Evolutionary conservation across 2,797 vertebrate genomes (phyloP), one percentile per base, ranked within the genome.

Genomic region (Spinus pinus): DNA sequence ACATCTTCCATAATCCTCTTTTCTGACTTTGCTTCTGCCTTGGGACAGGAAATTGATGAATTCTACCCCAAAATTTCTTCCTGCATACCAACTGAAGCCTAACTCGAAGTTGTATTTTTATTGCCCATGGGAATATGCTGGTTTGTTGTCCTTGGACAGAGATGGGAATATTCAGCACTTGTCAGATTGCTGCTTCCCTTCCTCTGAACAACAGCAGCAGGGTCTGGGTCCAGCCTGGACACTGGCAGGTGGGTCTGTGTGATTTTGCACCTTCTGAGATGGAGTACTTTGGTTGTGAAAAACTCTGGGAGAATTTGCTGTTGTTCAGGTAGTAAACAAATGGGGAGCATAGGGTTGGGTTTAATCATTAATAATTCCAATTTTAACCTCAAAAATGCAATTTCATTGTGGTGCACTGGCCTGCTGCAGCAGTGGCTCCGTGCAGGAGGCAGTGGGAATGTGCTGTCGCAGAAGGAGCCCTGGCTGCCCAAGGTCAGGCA

Each of bases 401-500:
- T 71, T 46, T 15, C 24, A 7, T 7, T 10, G 39, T 2, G 1
- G 25, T 0, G 5, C 31, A 0, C 5, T 35, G 60, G 41, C 11
- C 44, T 88, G 28, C n/a, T 53, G 4, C 25, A 42, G 81, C 77
- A 60, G 37, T 22, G 24, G 33, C 18, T 80, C 35, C 1, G 0
- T 10, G 22, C 37, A 51, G 91, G 39, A 25, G 3, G 56, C 51
- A 24, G 15, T 17, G 64, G 58, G 17, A 46, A 28, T 47, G 54
- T 18, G 47, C 41, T 79, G 37, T 4, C 13, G 4, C 69, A 22
- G 21, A 18, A 37, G 46, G 23, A 47, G 44, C 77, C 4, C 6
- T 27, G 79, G 25, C 82, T 90, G 65, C 89, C 35, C 58, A 66
- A 90, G 89, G 87, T 84, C 91, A 73, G 81, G 10, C 61, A 13